Evolutionary conservation across 1,140 invertebrate species (phyloP).

Genomic region (Choristoneura fumiferana): DNA sequence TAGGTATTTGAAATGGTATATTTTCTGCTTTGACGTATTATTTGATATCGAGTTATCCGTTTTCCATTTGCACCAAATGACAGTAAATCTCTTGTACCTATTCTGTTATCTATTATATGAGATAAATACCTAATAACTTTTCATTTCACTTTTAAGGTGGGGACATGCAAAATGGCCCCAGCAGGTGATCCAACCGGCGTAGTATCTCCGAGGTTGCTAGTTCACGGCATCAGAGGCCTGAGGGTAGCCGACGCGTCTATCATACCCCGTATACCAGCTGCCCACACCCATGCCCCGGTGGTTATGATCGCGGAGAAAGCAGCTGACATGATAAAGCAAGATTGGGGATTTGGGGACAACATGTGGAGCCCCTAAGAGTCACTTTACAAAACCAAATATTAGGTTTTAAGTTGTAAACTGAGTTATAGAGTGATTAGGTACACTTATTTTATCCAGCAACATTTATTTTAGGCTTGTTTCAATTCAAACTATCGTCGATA

Average conservation of each 20-base stretch:
- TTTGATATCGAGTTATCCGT: no score
- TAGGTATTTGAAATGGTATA: no score
- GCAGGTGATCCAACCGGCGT: constrained; percentile 86
- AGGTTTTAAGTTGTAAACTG: no score
- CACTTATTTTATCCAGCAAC: no score
- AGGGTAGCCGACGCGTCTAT: constrained; percentile 82
- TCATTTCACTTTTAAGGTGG: constrained; percentile 63
- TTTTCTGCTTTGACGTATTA: no score
- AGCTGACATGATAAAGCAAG: constrained; percentile 82
- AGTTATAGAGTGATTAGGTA: no score
- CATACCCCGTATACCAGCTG: constrained; percentile 82
- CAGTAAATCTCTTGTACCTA: no score
- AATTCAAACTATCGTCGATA: no score
- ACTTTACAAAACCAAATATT: constrained; percentile 21
- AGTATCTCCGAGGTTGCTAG: constrained; percentile 85
- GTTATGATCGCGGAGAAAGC: constrained; percentile 84
- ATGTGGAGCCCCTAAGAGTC: not conserved
- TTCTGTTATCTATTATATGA: no score
- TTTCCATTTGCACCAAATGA: no score
- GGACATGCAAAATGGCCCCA: constrained; percentile 92
- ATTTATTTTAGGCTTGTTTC: no score
- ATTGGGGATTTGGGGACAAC: constrained; percentile 80
- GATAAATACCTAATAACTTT: not conserved
- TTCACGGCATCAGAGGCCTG: constrained; percentile 78
- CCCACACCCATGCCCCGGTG: constrained; percentile 82